Percentiles rank a stretch among this genome's conserved stretches.
These are phyloP conservation scores for Smithornis capensis DNA, from an alignment of 2,113 vertebrate species.

Conservation along the genomic window DNA sequence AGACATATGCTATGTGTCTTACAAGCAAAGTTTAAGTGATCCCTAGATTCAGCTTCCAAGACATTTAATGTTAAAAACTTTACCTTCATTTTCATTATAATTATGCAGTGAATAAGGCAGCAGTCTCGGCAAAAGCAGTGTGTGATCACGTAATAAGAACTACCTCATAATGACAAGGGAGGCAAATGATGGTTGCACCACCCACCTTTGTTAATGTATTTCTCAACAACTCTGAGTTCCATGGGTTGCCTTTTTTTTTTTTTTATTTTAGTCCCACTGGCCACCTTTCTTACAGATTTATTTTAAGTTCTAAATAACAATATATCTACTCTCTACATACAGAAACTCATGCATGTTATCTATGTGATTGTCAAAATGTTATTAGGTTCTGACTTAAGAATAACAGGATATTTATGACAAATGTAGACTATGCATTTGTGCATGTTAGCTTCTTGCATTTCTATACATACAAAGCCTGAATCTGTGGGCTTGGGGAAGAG, in stretches of 20 bases:
- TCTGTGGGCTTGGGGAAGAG: neutral
- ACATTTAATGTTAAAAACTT: neutral
- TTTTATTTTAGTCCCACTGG: neutral
- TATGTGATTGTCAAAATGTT: neutral
- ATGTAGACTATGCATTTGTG: neutral
- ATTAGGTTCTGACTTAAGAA: neutral
- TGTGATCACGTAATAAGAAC: neutral
- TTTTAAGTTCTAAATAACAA: neutral
- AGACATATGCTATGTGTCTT: neutral
- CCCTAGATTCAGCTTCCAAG: neutral
- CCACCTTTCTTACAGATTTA: neutral
- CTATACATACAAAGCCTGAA: neutral
- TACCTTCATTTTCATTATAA: neutral
- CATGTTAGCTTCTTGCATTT: neutral
- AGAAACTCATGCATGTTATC: neutral
- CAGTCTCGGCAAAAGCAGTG: neutral
- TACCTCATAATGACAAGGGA: slow-evolving; percentile 3
- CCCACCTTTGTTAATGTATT: slow-evolving; percentile 16
- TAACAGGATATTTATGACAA: neutral
- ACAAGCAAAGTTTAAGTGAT: neutral
- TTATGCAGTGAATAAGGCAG: neutral
- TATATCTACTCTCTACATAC: neutral
- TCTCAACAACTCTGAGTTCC: slow-evolving; percentile 13
- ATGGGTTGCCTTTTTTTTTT: neutral
- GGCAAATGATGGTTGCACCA: neutral